These are phyloP conservation scores for Fissipunctia ypsillon DNA, from an alignment of 2,888 invertebrate genomes.

Conservation along the genomic window DNA sequence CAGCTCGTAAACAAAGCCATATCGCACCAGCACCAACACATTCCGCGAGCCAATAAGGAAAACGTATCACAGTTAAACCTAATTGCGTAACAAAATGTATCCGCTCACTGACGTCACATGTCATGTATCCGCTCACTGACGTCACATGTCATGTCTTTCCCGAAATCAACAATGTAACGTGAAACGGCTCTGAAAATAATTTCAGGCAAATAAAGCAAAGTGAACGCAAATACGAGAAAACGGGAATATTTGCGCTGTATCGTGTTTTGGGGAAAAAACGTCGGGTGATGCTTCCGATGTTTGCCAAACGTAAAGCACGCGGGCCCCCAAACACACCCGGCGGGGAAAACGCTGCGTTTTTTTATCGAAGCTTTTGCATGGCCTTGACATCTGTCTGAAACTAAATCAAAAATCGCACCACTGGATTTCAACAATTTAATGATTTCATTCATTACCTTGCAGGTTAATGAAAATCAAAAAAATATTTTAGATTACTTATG, in stretches of 20 bases:
- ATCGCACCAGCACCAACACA: constrained; percentile 20
- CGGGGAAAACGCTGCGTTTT: constrained; percentile 30
- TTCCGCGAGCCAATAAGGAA: constrained; percentile 62
- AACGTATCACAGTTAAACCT: constrained; percentile 64
- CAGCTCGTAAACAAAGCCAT: constrained; percentile 57
- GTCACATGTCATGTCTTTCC: constrained; percentile 56
- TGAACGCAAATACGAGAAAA: constrained; percentile 85
- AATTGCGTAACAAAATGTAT: constrained; percentile 60
- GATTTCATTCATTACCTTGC: background rate
- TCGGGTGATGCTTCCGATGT: constrained; percentile 69
- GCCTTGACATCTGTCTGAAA: background rate
- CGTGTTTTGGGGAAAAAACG: constrained; percentile 71
- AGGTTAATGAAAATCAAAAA: background rate
- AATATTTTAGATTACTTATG: background rate
- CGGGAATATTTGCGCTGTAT: constrained; percentile 77
- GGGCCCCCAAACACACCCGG: constrained; percentile 24
- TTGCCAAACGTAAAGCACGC: constrained; percentile 55
- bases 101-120: constrained; percentile 53
- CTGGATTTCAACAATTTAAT: background rate
- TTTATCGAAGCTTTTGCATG: background rate
- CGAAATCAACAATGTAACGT: constrained; percentile 73
- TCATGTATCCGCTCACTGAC: constrained; percentile 54
- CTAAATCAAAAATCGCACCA: background rate
- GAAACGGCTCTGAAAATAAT: constrained; percentile 76
- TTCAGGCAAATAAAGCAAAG: constrained; percentile 81